phyloP scores from a whole-genome alignment of 2,888 invertebrate species.

The Ochropacha duplaris region DNA sequence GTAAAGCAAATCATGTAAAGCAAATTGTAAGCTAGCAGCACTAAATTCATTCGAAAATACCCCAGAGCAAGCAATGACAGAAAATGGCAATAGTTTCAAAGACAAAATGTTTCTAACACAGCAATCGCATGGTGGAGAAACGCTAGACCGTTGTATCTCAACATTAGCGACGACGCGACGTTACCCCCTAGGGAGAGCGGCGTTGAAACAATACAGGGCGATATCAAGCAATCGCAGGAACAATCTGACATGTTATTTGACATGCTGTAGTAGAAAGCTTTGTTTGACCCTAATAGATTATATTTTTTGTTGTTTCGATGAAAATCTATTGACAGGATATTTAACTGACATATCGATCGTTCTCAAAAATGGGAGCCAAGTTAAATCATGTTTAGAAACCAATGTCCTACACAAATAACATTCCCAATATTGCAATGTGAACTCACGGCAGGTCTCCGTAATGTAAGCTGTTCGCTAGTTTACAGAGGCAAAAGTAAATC shows the following conservation, averaged over 20 bases:
- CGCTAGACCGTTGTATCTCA: neutral
- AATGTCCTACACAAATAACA: neutral
- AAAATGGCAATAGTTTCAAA: neutral
- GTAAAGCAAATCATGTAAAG: neutral
- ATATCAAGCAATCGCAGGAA: neutral
- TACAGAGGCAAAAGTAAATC: constrained; percentile 14
- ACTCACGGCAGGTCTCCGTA: neutral
- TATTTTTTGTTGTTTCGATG: neutral
- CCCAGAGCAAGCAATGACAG: no score
- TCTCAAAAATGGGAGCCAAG: neutral
- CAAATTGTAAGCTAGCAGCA: neutral
- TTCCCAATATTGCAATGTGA: neutral
- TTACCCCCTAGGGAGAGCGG: neutral
- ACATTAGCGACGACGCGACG: neutral
- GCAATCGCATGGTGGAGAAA: neutral
- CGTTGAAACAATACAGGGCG: neutral
- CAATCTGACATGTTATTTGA: neutral
- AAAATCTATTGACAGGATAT: neutral
- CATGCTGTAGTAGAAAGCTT: neutral
- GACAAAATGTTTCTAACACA: neutral
- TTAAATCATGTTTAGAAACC: neutral
- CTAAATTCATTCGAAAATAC: neutral
- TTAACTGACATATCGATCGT: no score
- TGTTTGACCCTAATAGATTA: neutral
- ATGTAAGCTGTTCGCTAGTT: neutral